Conservation (phyloP, 2,888 invertebrate genomes). For the Himalopsyche tibetana region DNA sequence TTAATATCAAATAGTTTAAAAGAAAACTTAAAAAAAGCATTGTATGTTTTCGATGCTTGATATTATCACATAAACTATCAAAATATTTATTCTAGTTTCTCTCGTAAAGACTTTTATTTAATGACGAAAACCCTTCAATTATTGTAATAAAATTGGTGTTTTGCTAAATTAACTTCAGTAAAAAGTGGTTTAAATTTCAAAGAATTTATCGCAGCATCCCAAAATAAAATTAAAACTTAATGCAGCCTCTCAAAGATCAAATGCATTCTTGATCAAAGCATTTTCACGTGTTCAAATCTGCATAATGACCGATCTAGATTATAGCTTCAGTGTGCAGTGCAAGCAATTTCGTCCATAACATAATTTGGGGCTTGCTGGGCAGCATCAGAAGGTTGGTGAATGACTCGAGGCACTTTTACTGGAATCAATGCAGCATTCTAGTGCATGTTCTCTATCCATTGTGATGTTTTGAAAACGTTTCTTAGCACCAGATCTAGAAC, state of each 20-base stretch:
- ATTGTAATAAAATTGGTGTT: no score
- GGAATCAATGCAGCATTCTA: background rate
- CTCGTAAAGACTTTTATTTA: no score
- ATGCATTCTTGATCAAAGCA: background rate
- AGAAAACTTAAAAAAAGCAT: no score
- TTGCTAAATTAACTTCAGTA: no score
- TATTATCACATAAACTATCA: no score
- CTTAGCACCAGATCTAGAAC: background rate
- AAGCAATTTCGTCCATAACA: conserved; percentile 1
- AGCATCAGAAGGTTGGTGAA: conserved; percentile 4
- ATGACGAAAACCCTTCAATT: no score
- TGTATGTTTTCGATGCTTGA: no score
- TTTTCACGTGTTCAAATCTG: conserved; percentile 1
- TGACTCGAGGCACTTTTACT: conserved; percentile 7
- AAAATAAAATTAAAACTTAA: background rate
- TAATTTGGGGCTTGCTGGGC: conserved; percentile 25
- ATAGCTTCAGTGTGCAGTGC: background rate
- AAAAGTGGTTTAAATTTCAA: no score
- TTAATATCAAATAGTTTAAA: no score
- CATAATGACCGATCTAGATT: background rate
- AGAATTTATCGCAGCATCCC: background rate
- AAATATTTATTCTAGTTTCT: no score
- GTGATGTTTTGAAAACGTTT: background rate
- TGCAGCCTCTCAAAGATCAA: background rate
- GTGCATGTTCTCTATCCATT: background rate